phyloP scores from a whole-genome alignment of 2,797 vertebrate species.

The Nasua narica region DNA sequence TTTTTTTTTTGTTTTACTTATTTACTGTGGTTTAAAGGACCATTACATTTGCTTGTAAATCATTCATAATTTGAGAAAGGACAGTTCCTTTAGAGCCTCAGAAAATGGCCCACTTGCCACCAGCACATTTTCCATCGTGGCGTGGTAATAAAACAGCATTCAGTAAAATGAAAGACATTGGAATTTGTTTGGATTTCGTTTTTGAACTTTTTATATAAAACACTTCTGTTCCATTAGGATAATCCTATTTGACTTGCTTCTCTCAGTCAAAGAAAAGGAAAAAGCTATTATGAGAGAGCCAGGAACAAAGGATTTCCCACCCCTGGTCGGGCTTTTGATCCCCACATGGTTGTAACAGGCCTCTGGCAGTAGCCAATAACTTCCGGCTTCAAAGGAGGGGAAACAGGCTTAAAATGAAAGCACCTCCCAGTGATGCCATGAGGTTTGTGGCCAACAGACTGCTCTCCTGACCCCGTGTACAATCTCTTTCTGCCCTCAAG shows the following conservation, averaged over 20 bases:
- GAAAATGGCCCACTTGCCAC: conserved; percentile 41
- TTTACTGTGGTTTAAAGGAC: conserved; percentile 55
- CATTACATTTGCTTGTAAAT: conserved; percentile 65
- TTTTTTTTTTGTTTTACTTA: conserved; percentile 35
- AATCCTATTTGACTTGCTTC: conserved; percentile 77
- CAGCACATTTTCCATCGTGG: conserved; percentile 51
- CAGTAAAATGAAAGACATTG: conserved; percentile 63
- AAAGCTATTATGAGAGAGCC: conserved; percentile 57
- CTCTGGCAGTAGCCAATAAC: conserved; percentile 46
- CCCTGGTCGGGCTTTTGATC: conserved; percentile 60
- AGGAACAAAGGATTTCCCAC: conserved; percentile 73
- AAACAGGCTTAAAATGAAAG: conserved; percentile 40
- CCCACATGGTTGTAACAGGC: conserved; percentile 46
- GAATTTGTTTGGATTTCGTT: conserved; percentile 64
- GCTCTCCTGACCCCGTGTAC: conserved; percentile 41
- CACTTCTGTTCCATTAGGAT: conserved; percentile 76
- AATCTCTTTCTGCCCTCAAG: conserved; percentile 43
- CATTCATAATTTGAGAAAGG: conserved; percentile 58
- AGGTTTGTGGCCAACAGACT: conserved; percentile 13
- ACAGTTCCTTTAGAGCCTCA: conserved; percentile 37
- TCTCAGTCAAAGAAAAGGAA: conserved; percentile 67
- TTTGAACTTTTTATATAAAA: conserved; percentile 75
- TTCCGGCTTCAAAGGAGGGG: conserved; percentile 54
- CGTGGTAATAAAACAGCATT: conserved; percentile 57
- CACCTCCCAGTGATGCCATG: neutral